Evolutionary conservation across 1,140 invertebrate species (phyloP), one percentile per base, ranked within the genome.

Genomic region (Lineus longissimus): DNA sequence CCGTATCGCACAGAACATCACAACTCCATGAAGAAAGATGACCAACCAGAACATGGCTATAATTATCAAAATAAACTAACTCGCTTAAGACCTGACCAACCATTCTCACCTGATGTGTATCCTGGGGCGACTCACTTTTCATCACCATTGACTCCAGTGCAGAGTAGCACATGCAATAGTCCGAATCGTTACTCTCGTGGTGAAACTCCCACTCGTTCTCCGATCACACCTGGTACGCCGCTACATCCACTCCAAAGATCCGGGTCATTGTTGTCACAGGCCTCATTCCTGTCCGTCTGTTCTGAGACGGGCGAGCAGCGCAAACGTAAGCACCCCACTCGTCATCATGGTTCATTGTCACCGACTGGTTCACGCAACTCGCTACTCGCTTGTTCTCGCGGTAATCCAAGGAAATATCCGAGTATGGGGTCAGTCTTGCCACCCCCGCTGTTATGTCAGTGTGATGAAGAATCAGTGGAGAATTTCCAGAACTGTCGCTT

Each of bases 281-380:
- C 64, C 11, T 72, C 73, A 25, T 56, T 67, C 13, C 62, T 69
- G 33, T 72, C 71, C 22, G 66, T 76, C 0, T 74, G 72, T 60
- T 74, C 74, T 9, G 74, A 76, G 51, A 76, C 74, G 2, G 74
- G 74, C 29, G 74, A 76, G 25, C 33, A 19, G 31, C 17, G 29
- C 47, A 69, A 71, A 62, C 68, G 62, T 40, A 23, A 27, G 47
- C n/a, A 51, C 25, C 47, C 6, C 47, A 27, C 6, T 23, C 47
- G n/a, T 36, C 33, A 36, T 36, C 15, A 36, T 15, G 33, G 15
- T 36, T 4, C 6, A 7, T 36, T 36, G 33, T 36, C 33, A 36
- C 15, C 33, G 33, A 4, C 33, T 7, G 33, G 33, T 36, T 36
- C 33, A 36, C 15, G 15, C 33, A 36, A 15, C 6, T 4, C 33